phyloP scores from a whole-genome alignment of 2,113 vertebrate genomes.

The Propithecus coquereli region DNA sequence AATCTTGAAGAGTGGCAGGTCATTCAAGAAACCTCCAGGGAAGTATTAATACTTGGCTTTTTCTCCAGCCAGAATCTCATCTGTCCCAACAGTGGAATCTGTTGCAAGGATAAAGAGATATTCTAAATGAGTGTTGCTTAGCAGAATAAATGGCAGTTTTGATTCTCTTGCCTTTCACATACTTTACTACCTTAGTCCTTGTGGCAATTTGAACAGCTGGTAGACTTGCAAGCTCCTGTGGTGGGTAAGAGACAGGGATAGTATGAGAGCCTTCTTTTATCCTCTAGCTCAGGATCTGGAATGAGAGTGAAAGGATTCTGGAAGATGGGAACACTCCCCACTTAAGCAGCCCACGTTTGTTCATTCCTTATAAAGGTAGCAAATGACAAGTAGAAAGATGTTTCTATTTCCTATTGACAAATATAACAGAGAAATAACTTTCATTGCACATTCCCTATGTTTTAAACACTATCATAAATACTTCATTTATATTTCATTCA shows the following conservation, averaged over 20 bases:
- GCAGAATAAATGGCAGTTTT: not conserved
- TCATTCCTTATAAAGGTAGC: not conserved
- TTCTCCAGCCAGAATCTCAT: not conserved
- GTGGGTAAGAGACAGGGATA: not conserved
- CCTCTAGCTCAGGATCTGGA: not conserved
- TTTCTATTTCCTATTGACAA: not conserved
- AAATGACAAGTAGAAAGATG: not conserved
- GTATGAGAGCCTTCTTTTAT: fast-evolving
- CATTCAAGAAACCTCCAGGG: not conserved
- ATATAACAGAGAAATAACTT: not conserved
- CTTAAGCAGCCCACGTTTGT: not conserved
- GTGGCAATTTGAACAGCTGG: not conserved
- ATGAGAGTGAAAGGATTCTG: not conserved
- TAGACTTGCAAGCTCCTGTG: not conserved
- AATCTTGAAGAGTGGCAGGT: not conserved
- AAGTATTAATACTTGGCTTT: not conserved
- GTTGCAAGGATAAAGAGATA: not conserved
- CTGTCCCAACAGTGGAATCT: not conserved
- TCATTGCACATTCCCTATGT: not conserved
- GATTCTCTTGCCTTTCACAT: not conserved
- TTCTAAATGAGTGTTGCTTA: not conserved
- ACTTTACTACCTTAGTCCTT: not conserved
- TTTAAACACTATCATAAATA: not conserved
- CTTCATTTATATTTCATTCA: not conserved
- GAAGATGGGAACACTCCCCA: not conserved